These are phyloP conservation scores for Drosophila sucinea DNA, from an alignment of 1,140 invertebrate species.

Conservation along the genomic window DNA sequence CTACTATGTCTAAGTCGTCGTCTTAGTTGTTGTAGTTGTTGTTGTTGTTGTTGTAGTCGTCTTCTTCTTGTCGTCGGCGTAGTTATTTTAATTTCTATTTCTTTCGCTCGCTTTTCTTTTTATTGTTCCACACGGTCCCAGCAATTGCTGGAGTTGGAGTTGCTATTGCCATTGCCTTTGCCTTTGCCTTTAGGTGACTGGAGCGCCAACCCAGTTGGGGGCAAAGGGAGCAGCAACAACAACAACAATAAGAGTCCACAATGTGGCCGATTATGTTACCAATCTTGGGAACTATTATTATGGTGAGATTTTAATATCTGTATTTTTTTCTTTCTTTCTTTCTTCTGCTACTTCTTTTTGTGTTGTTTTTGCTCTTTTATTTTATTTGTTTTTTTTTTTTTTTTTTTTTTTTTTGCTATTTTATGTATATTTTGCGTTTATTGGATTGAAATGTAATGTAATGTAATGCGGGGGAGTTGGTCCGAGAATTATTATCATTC, in stretches of 20 bases:
- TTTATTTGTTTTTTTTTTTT: slow-evolving; percentile 23
- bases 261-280: slow-evolving; percentile 75
- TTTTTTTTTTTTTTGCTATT: slow-evolving; percentile 20
- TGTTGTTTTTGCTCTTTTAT: no score
- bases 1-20: background rate
- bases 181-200: slow-evolving; percentile 40
- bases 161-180: background rate
- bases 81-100: slow-evolving; percentile 40
- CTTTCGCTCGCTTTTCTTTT: slow-evolving; percentile 38
- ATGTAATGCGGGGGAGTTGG: slow-evolving; percentile 10
- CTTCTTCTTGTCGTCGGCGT: slow-evolving; percentile 7
- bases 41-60: slow-evolving; percentile 7
- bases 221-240: slow-evolving; percentile 42
- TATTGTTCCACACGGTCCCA: slow-evolving; percentile 38
- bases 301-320: slow-evolving; percentile 31
- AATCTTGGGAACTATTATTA: slow-evolving; percentile 67
- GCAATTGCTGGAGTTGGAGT: slow-evolving; percentile 23
- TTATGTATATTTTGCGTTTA: slow-evolving; percentile 11
- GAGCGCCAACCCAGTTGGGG: slow-evolving; percentile 28
- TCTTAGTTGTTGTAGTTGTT: slow-evolving; percentile 28
- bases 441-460: slow-evolving; percentile 34
- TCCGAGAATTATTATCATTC: slow-evolving; percentile 5
- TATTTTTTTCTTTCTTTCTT: slow-evolving; percentile 22
- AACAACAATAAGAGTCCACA: slow-evolving; percentile 70
- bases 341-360: slow-evolving; percentile 1